Conservation (phyloP, 2,888 invertebrate species). For the Drosophila ochracea region DNA sequence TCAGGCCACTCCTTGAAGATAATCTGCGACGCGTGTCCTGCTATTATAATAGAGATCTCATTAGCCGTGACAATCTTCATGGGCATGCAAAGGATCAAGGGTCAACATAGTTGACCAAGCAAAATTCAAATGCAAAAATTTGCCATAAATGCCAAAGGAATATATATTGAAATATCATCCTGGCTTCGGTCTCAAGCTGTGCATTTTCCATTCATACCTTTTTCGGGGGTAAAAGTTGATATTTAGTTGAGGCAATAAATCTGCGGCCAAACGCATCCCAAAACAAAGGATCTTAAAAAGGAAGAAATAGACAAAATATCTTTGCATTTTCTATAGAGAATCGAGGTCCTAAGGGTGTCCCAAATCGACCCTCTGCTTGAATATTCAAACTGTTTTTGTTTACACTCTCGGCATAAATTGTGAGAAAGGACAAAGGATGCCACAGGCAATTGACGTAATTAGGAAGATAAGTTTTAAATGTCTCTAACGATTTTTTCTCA, state of each 20-base stretch:
- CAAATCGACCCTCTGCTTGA: slow-evolving; percentile 30
- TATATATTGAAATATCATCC: slow-evolving; percentile 61
- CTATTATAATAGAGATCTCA: slow-evolving; percentile 48
- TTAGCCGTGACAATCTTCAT: slow-evolving; percentile 51
- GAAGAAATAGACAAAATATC: slow-evolving; percentile 58
- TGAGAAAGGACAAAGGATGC: slow-evolving; percentile 33
- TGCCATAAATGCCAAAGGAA: slow-evolving; percentile 34
- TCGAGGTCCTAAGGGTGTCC: slow-evolving; percentile 30
- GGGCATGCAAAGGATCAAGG: slow-evolving; percentile 30
- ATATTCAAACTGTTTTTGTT: slow-evolving; percentile 57
- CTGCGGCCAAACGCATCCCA: slow-evolving; percentile 67
- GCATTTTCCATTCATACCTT: slow-evolving; percentile 1
- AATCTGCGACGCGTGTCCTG: slow-evolving; percentile 57
- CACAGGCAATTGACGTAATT: slow-evolving; percentile 57
- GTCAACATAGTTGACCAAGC: slow-evolving; percentile 55
- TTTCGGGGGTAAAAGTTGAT: slow-evolving; percentile 52
- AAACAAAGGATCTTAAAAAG: slow-evolving; percentile 52
- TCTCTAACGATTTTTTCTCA: slow-evolving; percentile 49
- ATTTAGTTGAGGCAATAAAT: slow-evolving; percentile 71
- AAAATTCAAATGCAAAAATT: slow-evolving; percentile 27
- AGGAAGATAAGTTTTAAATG: slow-evolving; percentile 27
- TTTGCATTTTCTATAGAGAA: slow-evolving; percentile 31
- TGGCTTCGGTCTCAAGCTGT: background rate
- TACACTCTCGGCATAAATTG: slow-evolving; percentile 58
- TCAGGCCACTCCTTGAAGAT: slow-evolving; percentile 39